Conservation (phyloP, 2,113 vertebrate genomes). For the Oryzias melastigma region DNA sequence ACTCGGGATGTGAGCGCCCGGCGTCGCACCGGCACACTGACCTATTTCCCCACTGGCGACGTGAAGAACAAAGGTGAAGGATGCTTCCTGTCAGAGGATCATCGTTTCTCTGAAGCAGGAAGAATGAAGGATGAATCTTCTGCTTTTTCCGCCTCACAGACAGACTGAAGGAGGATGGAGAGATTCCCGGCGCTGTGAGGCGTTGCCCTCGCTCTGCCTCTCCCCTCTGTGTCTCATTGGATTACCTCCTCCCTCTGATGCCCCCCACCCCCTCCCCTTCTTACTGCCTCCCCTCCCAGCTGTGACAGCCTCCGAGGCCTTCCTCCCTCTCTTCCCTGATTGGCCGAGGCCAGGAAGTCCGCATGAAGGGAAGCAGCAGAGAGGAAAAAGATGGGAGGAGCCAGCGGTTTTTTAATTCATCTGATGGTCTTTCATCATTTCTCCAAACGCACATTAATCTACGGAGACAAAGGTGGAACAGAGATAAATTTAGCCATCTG, state of each 20-base stretch:
- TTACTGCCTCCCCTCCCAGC: constrained; percentile 65
- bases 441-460: constrained; percentile 12
- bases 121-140: constrained; percentile 8
- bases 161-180: constrained; percentile 42
- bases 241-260: constrained; percentile 63
- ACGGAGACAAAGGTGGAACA: constrained; percentile 19
- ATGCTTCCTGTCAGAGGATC: constrained; percentile 10
- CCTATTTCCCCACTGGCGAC: constrained; percentile 68
- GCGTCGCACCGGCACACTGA: constrained; percentile 66
- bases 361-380: constrained; percentile 10
- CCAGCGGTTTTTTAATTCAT: constrained; percentile 69
- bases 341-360: constrained; percentile 51
- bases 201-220: constrained; percentile 69
- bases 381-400: constrained; percentile 41
- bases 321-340: constrained; percentile 48
- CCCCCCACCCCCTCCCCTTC: constrained; percentile 13
- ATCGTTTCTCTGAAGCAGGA: neutral
- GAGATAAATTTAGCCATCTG: constrained; percentile 4
- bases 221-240: constrained; percentile 73
- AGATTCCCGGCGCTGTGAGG: constrained; percentile 67
- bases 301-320: constrained; percentile 67
- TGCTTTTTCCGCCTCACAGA: constrained; percentile 60
- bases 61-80: constrained; percentile 58
- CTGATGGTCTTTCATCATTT: constrained; percentile 59
- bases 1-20: constrained; percentile 42